A percentile compares a stretch with the other conserved stretches of the same genome.
Evolutionary conservation across 2,113 vertebrate genomes (phyloP).

Genomic region (Erythrolamprus reginae): DNA sequence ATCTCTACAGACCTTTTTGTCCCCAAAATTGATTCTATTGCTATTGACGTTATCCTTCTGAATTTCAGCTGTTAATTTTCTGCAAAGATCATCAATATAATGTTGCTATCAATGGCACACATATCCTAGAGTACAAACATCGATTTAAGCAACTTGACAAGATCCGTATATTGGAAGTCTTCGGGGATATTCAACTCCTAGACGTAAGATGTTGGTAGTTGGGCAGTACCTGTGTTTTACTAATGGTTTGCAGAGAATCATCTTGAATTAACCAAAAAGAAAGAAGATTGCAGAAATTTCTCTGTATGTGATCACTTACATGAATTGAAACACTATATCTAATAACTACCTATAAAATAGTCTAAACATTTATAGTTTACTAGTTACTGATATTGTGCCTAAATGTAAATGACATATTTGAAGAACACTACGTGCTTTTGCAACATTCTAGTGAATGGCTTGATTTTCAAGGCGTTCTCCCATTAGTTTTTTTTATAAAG

Average conservation of each 20-base stretch:
- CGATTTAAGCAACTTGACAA: conserved; percentile 80
- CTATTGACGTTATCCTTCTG: conserved; percentile 1
- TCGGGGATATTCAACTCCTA: conserved; percentile 74
- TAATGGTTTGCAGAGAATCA: conserved; percentile 5
- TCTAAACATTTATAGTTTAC: neutral
- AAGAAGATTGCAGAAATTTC: neutral
- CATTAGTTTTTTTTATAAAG: neutral
- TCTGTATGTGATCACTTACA: conserved; percentile 14
- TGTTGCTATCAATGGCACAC: conserved; percentile 83
- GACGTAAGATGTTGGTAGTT: conserved; percentile 74
- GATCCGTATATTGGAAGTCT: conserved; percentile 70
- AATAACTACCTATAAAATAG: neutral
- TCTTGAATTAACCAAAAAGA: neutral
- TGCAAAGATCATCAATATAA: conserved; percentile 78
- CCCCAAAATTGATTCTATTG: neutral
- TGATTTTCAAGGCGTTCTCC: neutral
- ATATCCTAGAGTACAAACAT: conserved; percentile 83
- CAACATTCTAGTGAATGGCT: neutral
- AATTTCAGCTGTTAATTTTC: conserved; percentile 80
- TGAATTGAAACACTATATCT: conserved; percentile 20
- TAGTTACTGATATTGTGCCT: neutral
- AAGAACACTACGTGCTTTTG: neutral
- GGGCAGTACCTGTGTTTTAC: neutral
- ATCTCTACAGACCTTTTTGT: too few species aligned
- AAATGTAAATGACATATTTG: neutral